Evolutionary conservation across 2,888 invertebrate species (phyloP), one percentile per base, ranked within the genome.

Genomic region (Gisinianus flammeolus): DNA sequence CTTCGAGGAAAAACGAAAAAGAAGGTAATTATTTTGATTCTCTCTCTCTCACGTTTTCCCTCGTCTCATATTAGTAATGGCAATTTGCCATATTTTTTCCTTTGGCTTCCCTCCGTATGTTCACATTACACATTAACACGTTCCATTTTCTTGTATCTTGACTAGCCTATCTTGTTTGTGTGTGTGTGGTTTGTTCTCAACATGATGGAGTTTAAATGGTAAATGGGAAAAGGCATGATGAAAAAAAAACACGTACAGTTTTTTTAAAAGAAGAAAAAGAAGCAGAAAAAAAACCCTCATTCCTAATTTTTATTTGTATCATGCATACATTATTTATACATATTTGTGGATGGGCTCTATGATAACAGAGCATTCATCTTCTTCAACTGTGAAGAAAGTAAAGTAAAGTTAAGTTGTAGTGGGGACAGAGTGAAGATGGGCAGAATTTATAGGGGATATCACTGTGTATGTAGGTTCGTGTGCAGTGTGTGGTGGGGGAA

Each of bases 1-100:
- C 87, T 90, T 16, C 87, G 90, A 74, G 90, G 90, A 68, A 89
- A 90, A 85, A 90, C 90, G 1, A 89, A 90, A 85, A 89, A 90
- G 85, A 90, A 90, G 89, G 91, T 91, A 85, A 62, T 62, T 62
- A 62, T 62, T 62, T 26, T 26, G 24, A 62, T 24, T 26, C 62
- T 62, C 62, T 12, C 24, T 12, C 16, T 62, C 26, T 54, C 19
- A 12, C n/a, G 4, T 54, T 54, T 54, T 54, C 16, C 19, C 16
- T 54, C 54, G n/a, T 44, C 44, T 44, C 26, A 62, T 62, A 62
- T 62, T 62, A 62, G 22, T 62, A 26, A 26, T 22, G 62, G 62
- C 62, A 62, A 62, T 22, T 62, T 62, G 62, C 62, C 62, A 62
- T 62, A 16, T 12, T 19, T 44, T 35, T 12, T 35, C 35, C 62